phyloP scores from a whole-genome alignment of 2,888 invertebrate species.

The Ochropleura plecta region DNA sequence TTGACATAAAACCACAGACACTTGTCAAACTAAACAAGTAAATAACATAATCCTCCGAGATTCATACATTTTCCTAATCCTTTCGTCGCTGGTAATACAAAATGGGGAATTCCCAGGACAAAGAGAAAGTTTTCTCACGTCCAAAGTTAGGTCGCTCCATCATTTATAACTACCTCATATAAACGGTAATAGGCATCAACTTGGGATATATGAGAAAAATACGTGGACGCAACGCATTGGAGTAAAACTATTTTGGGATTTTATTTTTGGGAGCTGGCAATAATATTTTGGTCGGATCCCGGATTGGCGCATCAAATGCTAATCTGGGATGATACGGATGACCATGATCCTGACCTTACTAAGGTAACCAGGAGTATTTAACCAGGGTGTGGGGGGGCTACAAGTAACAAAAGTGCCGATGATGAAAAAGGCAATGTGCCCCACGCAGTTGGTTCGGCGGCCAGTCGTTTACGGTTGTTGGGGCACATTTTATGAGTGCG shows the following conservation, averaged over 20 bases:
- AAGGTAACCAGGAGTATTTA: no score
- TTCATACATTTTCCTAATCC: conserved; percentile 49
- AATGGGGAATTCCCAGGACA: conserved; percentile 54
- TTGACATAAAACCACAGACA: conserved; percentile 13
- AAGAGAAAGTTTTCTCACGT: conserved; percentile 62
- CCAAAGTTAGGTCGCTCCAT: conserved; percentile 55
- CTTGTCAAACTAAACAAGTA: conserved; percentile 43
- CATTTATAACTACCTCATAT: conserved; percentile 63
- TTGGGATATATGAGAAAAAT: conserved; percentile 57
- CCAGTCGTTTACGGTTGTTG: no score
- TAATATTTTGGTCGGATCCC: conserved; percentile 9
- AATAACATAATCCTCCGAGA: conserved; percentile 49
- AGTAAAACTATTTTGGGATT: not conserved
- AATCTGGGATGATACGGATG: conserved; percentile 39
- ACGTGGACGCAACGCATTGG: conserved; percentile 38
- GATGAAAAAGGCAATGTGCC: no score
- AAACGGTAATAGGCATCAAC: conserved; percentile 55
- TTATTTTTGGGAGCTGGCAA: conserved; percentile 11
- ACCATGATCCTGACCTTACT: conserved; percentile 1
- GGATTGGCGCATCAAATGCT: conserved; percentile 41
- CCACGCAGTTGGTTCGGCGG: no score
- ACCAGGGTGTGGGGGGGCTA: no score
- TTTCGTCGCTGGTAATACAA: conserved; percentile 26
- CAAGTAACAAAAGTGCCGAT: no score
- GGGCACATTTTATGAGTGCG: no score